phyloP scores from a whole-genome alignment of 1,140 invertebrate species.

The Eumeta japonica region DNA sequence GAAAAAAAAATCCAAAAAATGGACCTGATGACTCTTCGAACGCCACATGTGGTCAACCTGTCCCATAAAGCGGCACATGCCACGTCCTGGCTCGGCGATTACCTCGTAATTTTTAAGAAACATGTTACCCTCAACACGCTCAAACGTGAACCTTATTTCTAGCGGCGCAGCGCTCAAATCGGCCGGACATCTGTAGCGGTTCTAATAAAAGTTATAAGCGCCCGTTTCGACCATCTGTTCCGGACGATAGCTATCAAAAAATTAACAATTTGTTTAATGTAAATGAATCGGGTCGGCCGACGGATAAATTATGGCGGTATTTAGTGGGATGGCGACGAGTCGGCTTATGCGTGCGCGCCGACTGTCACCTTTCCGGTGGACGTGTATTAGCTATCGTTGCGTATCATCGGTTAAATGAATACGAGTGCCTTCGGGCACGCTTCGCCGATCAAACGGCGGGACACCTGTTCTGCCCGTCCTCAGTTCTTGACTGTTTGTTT shows the following conservation, averaged over 20 bases:
- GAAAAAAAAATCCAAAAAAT: neutral
- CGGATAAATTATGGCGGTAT: conserved; percentile 49
- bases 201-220: too few species aligned
- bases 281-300: conserved; percentile 47
- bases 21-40: conserved; percentile 28
- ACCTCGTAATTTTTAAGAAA: conserved; percentile 34
- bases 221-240: conserved; percentile 46
- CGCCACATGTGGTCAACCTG: conserved; percentile 55
- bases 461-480: neutral
- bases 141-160: conserved; percentile 9
- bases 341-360: conserved; percentile 45
- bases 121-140: conserved; percentile 10
- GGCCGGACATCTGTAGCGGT: too few species aligned
- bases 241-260: conserved; percentile 55
- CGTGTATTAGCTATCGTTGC: conserved; percentile 31
- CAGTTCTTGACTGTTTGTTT: too few species aligned
- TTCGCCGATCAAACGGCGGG: neutral
- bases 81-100: too few species aligned
- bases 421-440: neutral
- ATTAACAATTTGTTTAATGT: conserved; percentile 59
- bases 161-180: conserved; percentile 8
- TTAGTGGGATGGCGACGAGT: conserved; percentile 37
- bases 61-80: conserved; percentile 53
- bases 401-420: conserved; percentile 27
- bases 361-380: conserved; percentile 49